Conservation (phyloP, 2,888 invertebrate species). For the Thumatha senex region DNA sequence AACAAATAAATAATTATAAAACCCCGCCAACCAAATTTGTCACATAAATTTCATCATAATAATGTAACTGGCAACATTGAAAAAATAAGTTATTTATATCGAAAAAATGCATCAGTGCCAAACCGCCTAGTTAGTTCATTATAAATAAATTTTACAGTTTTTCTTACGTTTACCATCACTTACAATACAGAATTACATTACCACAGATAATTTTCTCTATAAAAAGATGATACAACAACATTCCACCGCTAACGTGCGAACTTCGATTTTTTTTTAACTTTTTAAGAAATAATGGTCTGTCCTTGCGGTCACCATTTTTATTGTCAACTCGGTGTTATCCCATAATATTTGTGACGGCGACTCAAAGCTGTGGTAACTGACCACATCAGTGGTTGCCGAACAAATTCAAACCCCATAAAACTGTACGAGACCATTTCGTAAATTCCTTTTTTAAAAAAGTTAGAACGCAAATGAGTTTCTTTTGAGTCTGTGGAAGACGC, state of each 20-base stretch:
- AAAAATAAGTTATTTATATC: no score
- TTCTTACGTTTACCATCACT: no score
- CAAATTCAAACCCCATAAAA: constrained; percentile 66
- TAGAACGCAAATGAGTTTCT: constrained; percentile 35
- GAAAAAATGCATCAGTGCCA: no score
- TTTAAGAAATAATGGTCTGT: constrained; percentile 31
- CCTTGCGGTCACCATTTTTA: constrained; percentile 44
- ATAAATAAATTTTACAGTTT: no score
- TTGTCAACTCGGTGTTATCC: constrained; percentile 38
- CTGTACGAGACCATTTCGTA: constrained; percentile 20
- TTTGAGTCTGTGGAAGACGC: constrained; percentile 15
- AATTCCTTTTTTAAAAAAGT: constrained; percentile 17
- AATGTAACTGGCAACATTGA: no score
- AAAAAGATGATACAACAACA: constrained; percentile 1
- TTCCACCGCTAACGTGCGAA: constrained; percentile 11
- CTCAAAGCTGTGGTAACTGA: constrained; percentile 42
- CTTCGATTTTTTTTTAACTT: constrained; percentile 3
- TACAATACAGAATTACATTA: neutral
- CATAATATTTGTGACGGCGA: constrained; percentile 56
- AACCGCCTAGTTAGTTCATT: no score
- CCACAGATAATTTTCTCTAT: constrained; percentile 1
- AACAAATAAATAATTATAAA: no score
- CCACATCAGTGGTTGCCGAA: constrained; percentile 54
- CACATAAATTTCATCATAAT: no score
- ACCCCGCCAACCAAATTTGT: no score